These are phyloP conservation scores for Mugil cephalus DNA, from an alignment of 2,113 vertebrate species.

Conservation along the genomic window DNA sequence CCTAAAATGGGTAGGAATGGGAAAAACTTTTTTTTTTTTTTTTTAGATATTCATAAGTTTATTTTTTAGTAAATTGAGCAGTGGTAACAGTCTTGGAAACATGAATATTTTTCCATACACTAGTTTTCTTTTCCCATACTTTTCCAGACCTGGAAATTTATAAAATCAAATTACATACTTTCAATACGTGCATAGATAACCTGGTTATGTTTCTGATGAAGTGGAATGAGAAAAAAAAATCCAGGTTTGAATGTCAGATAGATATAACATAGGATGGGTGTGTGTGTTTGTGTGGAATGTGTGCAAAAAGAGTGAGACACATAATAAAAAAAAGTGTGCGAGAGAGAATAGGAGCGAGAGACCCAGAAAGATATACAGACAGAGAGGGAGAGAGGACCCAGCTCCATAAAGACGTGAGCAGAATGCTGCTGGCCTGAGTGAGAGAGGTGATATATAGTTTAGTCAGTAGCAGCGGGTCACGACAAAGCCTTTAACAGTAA, in stretches of 20 bases:
- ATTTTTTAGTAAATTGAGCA: no score
- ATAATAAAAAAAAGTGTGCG: constrained; percentile 67
- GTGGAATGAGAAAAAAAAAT: constrained; percentile 20
- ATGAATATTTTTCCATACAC: no score
- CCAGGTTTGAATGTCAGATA: constrained; percentile 10
- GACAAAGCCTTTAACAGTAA: constrained; percentile 83
- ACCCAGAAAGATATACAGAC: constrained; percentile 38
- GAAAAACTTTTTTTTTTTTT: no score
- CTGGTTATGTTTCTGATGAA: no score
- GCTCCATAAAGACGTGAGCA: constrained; percentile 76
- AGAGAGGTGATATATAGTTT: constrained; percentile 81
- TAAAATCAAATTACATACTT: no score
- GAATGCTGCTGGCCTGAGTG: constrained; percentile 64
- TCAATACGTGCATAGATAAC: no score
- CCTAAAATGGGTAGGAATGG: no score
- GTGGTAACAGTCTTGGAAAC: no score
- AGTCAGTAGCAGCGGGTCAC: constrained; percentile 79
- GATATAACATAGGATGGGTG: constrained; percentile 29
- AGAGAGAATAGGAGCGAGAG: constrained; percentile 49
- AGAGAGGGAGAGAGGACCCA: constrained; percentile 49
- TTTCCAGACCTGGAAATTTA: no score
- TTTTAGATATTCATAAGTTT: no score
- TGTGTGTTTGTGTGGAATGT: constrained; percentile 49
- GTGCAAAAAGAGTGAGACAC: constrained; percentile 49
- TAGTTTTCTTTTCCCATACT: no score